Percentiles rank a stretch among this genome's conserved stretches.
Evolutionary conservation across 2,797 vertebrate species (phyloP).

Genomic region (Merluccius polli): DNA sequence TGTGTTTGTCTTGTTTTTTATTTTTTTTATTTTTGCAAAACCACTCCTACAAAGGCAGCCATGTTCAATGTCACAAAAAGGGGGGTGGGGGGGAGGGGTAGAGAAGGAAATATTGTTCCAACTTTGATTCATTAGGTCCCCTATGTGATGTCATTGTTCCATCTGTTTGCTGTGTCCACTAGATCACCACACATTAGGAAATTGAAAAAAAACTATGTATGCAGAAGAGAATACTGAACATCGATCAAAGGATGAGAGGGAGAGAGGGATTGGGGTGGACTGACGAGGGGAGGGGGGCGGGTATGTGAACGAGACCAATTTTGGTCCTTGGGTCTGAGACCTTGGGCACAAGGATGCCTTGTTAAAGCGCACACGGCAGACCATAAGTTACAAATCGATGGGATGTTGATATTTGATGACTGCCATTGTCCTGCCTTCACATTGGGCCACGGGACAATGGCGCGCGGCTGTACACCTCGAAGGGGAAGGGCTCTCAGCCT

Average conservation of each 20-base stretch:
- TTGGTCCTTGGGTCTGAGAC: constrained; percentile 51
- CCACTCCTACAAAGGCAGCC: constrained; percentile 45
- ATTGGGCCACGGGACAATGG: constrained; percentile 63
- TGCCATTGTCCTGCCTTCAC: constrained; percentile 56
- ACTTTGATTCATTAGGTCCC: not conserved
- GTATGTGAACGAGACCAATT: not conserved
- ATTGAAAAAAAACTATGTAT: not conserved
- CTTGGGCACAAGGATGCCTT: constrained; percentile 56
- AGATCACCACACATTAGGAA: not conserved
- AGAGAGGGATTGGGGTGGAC: constrained; percentile 27
- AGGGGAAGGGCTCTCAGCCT: constrained; percentile 34
- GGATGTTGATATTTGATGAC: constrained; percentile 64
- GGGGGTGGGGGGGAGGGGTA: not conserved
- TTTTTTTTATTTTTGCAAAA: constrained; percentile 49
- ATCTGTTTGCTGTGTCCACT: not conserved
- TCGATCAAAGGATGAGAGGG: not conserved
- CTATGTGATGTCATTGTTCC: no score
- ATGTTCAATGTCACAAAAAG: constrained; percentile 33
- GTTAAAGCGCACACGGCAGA: constrained; percentile 44
- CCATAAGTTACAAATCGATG: constrained; percentile 50
- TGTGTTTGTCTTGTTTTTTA: constrained; percentile 29
- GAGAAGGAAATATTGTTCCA: constrained; percentile 32
- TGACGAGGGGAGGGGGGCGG: not conserved
- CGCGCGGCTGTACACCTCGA: constrained; percentile 26
- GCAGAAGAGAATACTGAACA: no score